Evolutionary conservation across 2,113 vertebrate genomes (phyloP).

Genomic region (Cottus gobio): DNA sequence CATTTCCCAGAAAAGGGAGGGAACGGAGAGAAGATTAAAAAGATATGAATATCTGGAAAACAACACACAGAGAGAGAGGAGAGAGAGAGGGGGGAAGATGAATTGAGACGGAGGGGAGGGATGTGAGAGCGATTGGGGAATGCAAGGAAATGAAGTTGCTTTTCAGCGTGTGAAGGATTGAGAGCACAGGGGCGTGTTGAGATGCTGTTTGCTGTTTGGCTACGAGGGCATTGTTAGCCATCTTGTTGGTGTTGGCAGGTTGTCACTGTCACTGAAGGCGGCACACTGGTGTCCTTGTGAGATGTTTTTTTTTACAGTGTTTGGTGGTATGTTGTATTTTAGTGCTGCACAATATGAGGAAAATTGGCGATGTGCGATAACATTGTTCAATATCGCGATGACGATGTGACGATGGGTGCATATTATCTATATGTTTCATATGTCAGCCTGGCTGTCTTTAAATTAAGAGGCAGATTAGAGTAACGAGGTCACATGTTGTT

Average conservation of each 20-base stretch:
- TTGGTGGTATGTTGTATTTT: neutral
- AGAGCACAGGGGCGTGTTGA: neutral
- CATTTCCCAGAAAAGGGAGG: neutral
- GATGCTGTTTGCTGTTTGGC: neutral
- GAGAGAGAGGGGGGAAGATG: neutral
- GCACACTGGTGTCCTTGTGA: neutral
- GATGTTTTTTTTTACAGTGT: neutral
- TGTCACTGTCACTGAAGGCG: neutral
- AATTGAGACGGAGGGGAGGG: neutral
- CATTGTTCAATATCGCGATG: neutral
- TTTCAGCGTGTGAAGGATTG: neutral
- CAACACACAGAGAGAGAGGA: neutral
- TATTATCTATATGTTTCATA: neutral
- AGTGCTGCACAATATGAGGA: neutral
- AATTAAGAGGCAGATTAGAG: neutral
- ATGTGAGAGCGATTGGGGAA: neutral
- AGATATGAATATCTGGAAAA: neutral
- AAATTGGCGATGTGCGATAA: neutral
- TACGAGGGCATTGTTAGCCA: neutral
- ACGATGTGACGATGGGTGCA: neutral
- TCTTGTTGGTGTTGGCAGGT: neutral
- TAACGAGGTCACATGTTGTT: neutral
- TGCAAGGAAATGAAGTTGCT: neutral
- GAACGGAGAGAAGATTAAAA: neutral
- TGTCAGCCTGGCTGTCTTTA: neutral